Base-by-base conservation (phyloP, 2,888 invertebrate genomes). In the Pseudoips prasinana region DNA sequence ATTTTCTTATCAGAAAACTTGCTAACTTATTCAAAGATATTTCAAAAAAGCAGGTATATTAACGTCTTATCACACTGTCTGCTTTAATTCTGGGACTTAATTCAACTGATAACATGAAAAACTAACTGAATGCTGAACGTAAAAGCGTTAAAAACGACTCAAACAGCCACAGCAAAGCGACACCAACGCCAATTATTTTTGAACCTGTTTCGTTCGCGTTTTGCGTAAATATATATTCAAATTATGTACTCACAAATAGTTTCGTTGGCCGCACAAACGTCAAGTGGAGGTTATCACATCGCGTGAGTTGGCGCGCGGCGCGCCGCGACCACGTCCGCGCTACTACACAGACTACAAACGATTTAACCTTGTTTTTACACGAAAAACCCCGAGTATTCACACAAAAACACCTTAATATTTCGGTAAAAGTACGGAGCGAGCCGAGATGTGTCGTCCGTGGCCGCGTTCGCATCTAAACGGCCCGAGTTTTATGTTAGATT, bases 401-500 rank as follows among this genome's bases (percentile, higher is more conserved):
- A 74, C 75, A 75, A 83, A 80, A 81, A 71, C 80, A 77, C 78
- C 64, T 70, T 66, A 68, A 77, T 80, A 82, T 84, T 88, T 87
- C 81, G 86, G 87, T 85, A 87, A 88, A 85, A 88, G 84, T 83
- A 77, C 88, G 88, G 87, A 88, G 88, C 87, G 83, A 77, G 64
- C 68, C 74, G 87, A 87, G 88, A 88, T 87, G 87, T 87, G 87
- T 86, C 87, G 85, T 80, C 87, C 86, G 85, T 85, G 77, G 84
- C 85, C 86, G 86, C 87, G 86, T 87, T 87, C 87, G 80, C 88
- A 88, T 88, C 88, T 88, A 88, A 88, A 87, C 88, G 88, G 88
- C 86, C 87, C 84, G 87, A 87, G 86, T 88, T 88, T 88, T 88
- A 88, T 88, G 88, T 88, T 87, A 88, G 88, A 88, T 88, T 88